Evolutionary conservation across 2,888 invertebrate genomes (phyloP), one percentile per base, ranked within the genome.

Genomic region (Cantharis nigra): DNA sequence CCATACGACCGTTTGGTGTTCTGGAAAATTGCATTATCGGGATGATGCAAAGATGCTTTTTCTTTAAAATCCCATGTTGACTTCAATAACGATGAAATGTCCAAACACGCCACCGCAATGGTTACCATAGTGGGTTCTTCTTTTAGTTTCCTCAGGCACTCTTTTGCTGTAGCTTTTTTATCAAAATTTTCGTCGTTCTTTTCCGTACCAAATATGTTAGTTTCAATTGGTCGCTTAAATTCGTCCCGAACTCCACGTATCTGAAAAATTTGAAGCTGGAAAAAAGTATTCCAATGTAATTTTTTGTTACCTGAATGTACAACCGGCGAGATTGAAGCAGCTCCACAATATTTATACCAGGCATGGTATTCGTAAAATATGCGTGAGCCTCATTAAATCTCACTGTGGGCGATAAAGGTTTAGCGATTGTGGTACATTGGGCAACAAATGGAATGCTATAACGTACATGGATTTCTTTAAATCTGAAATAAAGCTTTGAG

Each of bases 331-430:
- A 78, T 79, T 81, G 81, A 10, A 82, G 67, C 72, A 81, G 79
- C 71, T 82, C 80, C 10, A 79, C 23, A 30, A 83, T 76, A 69
- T 77, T 78, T 69, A 79, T 30, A 62, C 71, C 74, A 3, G 80
- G 77, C 9, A 79, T 62, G 28, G 74, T 64, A 14, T 79, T 20
- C 5, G 79, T 78, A 74, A 84, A 83, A 77, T 82, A 79, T 16
- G 80, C 79, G 69, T 82, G 83, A 20, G 81, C 78, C 74, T 84
- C 84, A 64, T 80, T 77, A 65, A 81, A 81, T 69, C 69, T 72
- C 20, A 82, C 80, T n/a, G 71, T 73, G 13, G 75, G 71, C 23
- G 67, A 49, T 20, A 83, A 67, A 30, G 79, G 71, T 67, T 76
- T 80, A 23, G 75, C 70, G 10, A 74, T 63, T n/a, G 82, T 80